These are phyloP conservation scores for Seriola quinqueradiata DNA, from an alignment of 2,113 vertebrate genomes.

Conservation along the genomic window DNA sequence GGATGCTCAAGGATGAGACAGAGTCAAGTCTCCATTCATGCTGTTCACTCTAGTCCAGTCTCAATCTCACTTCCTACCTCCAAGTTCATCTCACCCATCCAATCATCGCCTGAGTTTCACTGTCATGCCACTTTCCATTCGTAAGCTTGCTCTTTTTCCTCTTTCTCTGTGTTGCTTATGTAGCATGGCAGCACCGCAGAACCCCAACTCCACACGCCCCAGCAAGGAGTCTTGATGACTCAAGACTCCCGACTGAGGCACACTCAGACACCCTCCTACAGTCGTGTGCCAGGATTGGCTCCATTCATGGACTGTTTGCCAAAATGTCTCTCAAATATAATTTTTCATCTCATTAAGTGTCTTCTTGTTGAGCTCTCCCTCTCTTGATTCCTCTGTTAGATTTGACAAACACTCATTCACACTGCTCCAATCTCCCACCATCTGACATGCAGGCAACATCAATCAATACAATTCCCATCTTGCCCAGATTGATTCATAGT, in stretches of 20 bases:
- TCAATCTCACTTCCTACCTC: background rate
- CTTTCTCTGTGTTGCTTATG: slow-evolving; percentile 12
- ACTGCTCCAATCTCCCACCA: slow-evolving; percentile 41
- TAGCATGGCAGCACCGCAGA: background rate
- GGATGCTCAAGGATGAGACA: background rate
- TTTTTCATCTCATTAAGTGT: slow-evolving; percentile 3
- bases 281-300: slow-evolving; percentile 8
- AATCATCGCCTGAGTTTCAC: slow-evolving; percentile 10
- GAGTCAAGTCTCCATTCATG: slow-evolving; percentile 1
- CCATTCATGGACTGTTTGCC: slow-evolving; percentile 10
- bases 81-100: background rate
- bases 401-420: slow-evolving; percentile 31
- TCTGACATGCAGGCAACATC: slow-evolving; percentile 51
- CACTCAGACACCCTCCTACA: slow-evolving; percentile 25
- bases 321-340: slow-evolving; percentile 23
- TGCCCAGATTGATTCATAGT: slow-evolving; percentile 65
- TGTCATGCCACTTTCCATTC: background rate
- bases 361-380: background rate
- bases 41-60: background rate
- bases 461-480: slow-evolving; percentile 63
- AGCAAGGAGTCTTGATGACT: slow-evolving; percentile 27
- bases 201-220: background rate
- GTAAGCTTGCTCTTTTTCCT: slow-evolving; percentile 1
- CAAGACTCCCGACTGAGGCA: slow-evolving; percentile 25
- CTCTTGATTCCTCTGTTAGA: slow-evolving; percentile 4